Evolutionary conservation across 2,113 vertebrate species (phyloP), one percentile per base, ranked within the genome.

Genomic region (Fregetta grallaria): DNA sequence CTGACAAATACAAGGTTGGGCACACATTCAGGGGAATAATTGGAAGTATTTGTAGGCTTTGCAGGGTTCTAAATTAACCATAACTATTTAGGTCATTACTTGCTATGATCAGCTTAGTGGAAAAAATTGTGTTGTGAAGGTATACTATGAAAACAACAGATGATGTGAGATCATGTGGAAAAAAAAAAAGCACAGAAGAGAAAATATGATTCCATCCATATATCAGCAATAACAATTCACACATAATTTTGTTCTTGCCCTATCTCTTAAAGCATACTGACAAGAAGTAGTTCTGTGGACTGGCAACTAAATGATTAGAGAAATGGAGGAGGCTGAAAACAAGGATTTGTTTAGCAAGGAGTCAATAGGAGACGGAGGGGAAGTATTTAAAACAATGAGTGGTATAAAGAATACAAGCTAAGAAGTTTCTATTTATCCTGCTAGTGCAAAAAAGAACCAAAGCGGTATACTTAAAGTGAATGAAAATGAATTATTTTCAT

Each of bases 401-500:
- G 5, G 9, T 19, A 22, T 30, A 56, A 90, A 72, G 40, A 76
- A 76, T 11, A n/a, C 13, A 73, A 71, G 27, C 25, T 52, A 71
- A 20, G 32, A 42, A 78, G 58, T 55, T 94, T 74, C 56, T 87
- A 17, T 92, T 95, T 95, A 52, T 74, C 36, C 44, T 81, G 9
- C 10, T 86, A 75, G 75, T 27, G 18, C 5, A 47, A 82, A 96
- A 58, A 88, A 32, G 10, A 11, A 62, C 15, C 10, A 36, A 79
- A 77, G 53, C 42, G 40, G 25, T 82, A 42, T 78, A 82, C 91
- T 82, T 78, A 79, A 91, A 72, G 44, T 36, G 10, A 94, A 75
- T 74, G 36, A 81, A 91, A 94, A 94, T 87, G 15, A 82, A 93
- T 96, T 93, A 45, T 95, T 93, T 93, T 85, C 62, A 79, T 66